These are phyloP conservation scores for Machimus atricapillus DNA, from an alignment of 2,888 invertebrate species.

Conservation along the genomic window DNA sequence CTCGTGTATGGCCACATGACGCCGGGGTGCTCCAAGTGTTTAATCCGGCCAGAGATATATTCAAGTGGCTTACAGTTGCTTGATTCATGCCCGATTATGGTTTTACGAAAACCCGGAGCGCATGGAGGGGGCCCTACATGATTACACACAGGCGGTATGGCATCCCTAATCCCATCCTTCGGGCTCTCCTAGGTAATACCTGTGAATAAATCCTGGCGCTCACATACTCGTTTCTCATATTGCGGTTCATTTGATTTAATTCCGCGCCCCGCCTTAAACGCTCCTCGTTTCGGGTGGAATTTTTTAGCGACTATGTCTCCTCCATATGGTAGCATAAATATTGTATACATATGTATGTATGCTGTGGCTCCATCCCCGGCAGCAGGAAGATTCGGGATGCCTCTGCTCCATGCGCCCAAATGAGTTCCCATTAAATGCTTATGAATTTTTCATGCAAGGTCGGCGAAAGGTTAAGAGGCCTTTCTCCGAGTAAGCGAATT, in stretches of 20 bases:
- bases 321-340: not conserved
- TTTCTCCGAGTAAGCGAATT: not conserved
- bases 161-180: not conserved
- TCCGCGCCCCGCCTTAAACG: not conserved
- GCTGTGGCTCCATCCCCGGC: not conserved
- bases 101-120: not conserved
- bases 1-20: not conserved
- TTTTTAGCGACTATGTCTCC: not conserved
- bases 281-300: not conserved
- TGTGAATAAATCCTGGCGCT: not conserved
- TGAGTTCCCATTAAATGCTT: not conserved
- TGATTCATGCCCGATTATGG: slow-evolving; percentile 23
- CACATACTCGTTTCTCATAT: not conserved
- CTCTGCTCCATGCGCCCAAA: not conserved
- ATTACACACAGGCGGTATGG: not conserved
- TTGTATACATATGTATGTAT: not conserved
- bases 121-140: not conserved
- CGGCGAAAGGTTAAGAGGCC: not conserved
- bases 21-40: not conserved
- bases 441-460: not conserved
- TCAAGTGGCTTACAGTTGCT: not conserved
- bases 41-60: not conserved
- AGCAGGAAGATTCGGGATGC: not conserved
- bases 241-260: slow-evolving; percentile 14
- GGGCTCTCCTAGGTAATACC: not conserved